phyloP scores from a whole-genome alignment of 1,140 invertebrate species.

The Globodera rostochiensis region DNA sequence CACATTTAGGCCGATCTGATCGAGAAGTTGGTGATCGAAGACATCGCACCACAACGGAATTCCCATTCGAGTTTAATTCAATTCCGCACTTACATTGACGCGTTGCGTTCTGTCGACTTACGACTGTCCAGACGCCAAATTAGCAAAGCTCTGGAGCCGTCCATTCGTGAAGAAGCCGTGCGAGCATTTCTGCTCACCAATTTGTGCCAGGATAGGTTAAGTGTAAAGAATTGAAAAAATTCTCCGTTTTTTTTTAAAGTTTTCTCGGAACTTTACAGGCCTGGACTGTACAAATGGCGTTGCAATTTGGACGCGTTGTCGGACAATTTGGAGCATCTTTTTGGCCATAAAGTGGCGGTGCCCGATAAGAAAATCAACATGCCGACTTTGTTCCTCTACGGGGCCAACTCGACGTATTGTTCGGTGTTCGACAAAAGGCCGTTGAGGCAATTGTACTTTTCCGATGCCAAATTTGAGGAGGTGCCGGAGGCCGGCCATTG shows the following conservation, averaged over 20 bases:
- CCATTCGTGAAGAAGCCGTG: slow-evolving; percentile 67
- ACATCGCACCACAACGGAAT: slow-evolving; percentile 30
- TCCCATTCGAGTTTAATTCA: background rate
- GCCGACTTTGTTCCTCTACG: slow-evolving; percentile 44
- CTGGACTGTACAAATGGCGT: slow-evolving; percentile 75
- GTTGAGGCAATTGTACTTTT: slow-evolving; percentile 76
- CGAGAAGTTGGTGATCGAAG: slow-evolving; percentile 54
- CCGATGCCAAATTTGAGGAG: slow-evolving; percentile 75
- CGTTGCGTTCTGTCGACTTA: slow-evolving; percentile 53
- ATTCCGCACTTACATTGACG: slow-evolving; percentile 34
- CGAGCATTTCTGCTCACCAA: slow-evolving; percentile 80
- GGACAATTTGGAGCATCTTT: slow-evolving; percentile 71
- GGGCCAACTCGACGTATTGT: slow-evolving; percentile 53
- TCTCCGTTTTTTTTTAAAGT: background rate
- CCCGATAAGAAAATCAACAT: slow-evolving; percentile 37
- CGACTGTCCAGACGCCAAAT: slow-evolving; percentile 40
- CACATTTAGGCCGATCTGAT: slow-evolving; percentile 27
- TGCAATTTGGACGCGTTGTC: slow-evolving; percentile 76
- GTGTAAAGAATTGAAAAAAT: background rate
- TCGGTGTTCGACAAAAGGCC: slow-evolving; percentile 72
- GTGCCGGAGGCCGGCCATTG: slow-evolving; percentile 83
- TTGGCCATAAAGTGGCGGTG: slow-evolving; percentile 56
- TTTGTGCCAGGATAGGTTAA: slow-evolving; percentile 69
- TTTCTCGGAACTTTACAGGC: background rate
- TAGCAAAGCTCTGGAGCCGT: slow-evolving; percentile 31